Evolutionary conservation across 2,888 invertebrate genomes (phyloP), one percentile per base, ranked within the genome.

Genomic region (Agriotes lineatus): DNA sequence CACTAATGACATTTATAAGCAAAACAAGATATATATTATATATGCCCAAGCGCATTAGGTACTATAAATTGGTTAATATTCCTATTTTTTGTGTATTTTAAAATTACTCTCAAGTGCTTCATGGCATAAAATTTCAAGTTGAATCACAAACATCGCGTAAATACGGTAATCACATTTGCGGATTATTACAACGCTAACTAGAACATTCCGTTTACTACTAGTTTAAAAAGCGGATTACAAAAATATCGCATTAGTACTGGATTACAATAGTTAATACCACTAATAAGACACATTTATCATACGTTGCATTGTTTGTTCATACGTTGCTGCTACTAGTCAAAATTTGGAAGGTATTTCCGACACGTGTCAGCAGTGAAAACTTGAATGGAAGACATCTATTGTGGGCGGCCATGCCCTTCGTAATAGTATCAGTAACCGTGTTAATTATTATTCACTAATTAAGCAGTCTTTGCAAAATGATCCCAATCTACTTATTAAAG

Each of bases 391-490:
- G 69, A 70, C 69, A 18, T 22, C 61, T 67, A 42, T 67, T 62
- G 50, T 61, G 62, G 57, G 33, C 33, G 35, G 50, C 19, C 50
- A 33, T 58, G 25, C 25, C 30, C 33, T 18, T 56, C 7, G 39
- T 48, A 65, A 18, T 39, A 30, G 25, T 57, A 64, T 39, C 63
- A 54, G 54, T 62, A 52, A 62, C 54, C 1, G 44, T 45, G 30
- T 33, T 48, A 45, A 64, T 58, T 59, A 66, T 59, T 67, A 67
- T 67, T 54, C 50, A 52, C 69, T 69, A 69, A 67, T 62, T 70
- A 70, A 70, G 67, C 70, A 70, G 70, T 70, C 70, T 70, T 70
- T 67, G 66, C 67, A 62, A 61, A 65, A 62, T 59, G 42, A 67
- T 67, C 45, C 67, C 70, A 60, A 65, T 48, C 56, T 65, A 68